These are phyloP conservation scores for Rhinolophus ferrumequinum DNA, from an alignment of 2,113 vertebrate species.

Conservation along the genomic window DNA sequence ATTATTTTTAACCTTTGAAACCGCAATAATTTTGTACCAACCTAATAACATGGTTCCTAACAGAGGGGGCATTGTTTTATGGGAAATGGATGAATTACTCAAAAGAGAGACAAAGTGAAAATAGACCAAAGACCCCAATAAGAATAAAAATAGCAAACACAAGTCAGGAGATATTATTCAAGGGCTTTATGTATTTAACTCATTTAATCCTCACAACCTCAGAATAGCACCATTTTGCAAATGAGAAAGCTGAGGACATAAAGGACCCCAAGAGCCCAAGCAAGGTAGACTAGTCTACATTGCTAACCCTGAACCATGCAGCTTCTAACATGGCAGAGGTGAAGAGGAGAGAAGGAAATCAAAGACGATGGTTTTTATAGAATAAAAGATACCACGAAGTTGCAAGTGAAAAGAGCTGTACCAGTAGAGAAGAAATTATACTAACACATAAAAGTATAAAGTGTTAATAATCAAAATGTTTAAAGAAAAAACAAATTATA, in stretches of 20 bases:
- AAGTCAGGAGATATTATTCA: background rate
- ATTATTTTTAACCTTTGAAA: no score
- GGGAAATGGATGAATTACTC: background rate
- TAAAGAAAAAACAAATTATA: background rate
- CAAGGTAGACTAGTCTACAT: background rate
- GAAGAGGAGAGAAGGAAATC: background rate
- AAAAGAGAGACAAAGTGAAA: background rate
- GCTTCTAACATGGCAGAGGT: background rate
- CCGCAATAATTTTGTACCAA: no score
- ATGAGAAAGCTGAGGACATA: background rate
- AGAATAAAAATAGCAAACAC: background rate
- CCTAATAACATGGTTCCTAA: background rate
- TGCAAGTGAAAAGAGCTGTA: background rate
- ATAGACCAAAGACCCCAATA: background rate
- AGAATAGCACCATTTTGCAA: background rate
- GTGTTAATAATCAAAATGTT: background rate
- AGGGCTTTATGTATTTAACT: background rate
- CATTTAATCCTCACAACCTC: background rate
- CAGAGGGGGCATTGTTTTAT: background rate
- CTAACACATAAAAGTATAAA: background rate
- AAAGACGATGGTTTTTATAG: background rate
- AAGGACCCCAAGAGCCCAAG: background rate
- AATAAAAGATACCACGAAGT: background rate
- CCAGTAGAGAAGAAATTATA: background rate
- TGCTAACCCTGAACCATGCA: background rate